Evolutionary conservation across 2,113 vertebrate genomes (phyloP).

Genomic region (Microtus montanus): DNA sequence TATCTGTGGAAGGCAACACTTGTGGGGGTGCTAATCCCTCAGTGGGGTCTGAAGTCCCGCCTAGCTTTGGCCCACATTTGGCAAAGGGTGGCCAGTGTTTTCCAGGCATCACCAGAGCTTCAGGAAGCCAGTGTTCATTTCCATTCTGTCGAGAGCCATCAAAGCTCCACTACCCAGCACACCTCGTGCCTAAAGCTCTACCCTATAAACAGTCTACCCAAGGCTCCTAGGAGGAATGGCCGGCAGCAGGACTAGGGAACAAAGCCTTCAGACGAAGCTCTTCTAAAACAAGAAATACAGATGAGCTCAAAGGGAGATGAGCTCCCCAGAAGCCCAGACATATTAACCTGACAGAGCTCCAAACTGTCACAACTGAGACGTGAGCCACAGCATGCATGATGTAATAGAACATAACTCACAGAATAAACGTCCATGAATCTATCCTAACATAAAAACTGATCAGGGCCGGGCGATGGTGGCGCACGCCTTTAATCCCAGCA

Average conservation of each 20-base stretch:
- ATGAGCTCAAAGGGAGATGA: neutral
- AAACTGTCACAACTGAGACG: neutral
- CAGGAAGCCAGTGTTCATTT: neutral
- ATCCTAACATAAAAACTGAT: neutral
- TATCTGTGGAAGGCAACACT: neutral
- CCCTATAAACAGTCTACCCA: neutral
- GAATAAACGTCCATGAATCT: neutral
- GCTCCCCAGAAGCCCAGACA: neutral
- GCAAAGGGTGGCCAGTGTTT: neutral
- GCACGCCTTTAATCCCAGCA: too few relatives aligned
- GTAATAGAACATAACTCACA: neutral
- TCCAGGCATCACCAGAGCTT: neutral
- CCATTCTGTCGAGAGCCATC: neutral
- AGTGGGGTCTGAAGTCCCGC: neutral
- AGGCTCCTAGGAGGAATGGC: neutral
- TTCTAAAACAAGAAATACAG: constrained; percentile 35
- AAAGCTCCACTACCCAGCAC: neutral
- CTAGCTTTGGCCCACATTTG: neutral
- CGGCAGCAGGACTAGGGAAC: neutral
- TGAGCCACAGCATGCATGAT: neutral
- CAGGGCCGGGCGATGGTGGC: too few relatives aligned
- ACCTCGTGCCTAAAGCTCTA: neutral
- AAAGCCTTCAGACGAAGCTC: neutral
- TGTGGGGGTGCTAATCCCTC: neutral
- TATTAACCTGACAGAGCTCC: neutral